phyloP scores from a whole-genome alignment of 2,797 vertebrate genomes.

The Gymnoscopelus braueri region DNA sequence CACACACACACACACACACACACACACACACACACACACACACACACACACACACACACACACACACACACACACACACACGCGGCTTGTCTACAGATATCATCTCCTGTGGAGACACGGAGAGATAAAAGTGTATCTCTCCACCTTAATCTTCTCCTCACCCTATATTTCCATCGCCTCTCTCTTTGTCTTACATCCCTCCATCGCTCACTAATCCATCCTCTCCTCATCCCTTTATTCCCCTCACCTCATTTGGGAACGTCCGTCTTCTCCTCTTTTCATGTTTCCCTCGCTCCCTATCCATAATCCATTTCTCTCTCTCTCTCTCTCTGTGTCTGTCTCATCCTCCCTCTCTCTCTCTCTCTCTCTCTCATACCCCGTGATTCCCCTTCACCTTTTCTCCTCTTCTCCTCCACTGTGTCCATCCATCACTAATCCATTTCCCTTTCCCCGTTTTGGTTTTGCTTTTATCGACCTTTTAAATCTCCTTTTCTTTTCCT shows the following conservation, averaged over 20 bases:
- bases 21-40: not conserved
- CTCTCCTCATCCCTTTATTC: constrained; percentile 8
- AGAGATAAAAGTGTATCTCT: constrained; percentile 59
- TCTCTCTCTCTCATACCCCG: constrained; percentile 34
- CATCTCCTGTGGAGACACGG: constrained; percentile 49
- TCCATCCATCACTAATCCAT: constrained; percentile 54
- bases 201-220: constrained; percentile 48
- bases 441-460: constrained; percentile 37
- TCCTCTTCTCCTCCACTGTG: constrained; percentile 33
- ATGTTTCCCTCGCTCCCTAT: constrained; percentile 47
- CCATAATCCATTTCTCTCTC: constrained; percentile 56
- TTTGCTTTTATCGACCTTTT: constrained; percentile 50
- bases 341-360: constrained; percentile 21
- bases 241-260: constrained; percentile 26
- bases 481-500: constrained; percentile 39
- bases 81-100: constrained; percentile 15
- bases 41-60: not conserved
- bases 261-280: constrained; percentile 38
- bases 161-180: constrained; percentile 47
- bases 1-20: constrained; percentile 7
- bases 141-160: constrained; percentile 54
- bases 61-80: constrained; percentile 6
- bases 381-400: constrained; percentile 63
- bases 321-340: no score
- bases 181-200: constrained; percentile 33